Percentiles rank a stretch among this genome's conserved stretches.
These are phyloP conservation scores for Polymixis lichenea DNA, from an alignment of 2,888 invertebrate species.

Conservation along the genomic window DNA sequence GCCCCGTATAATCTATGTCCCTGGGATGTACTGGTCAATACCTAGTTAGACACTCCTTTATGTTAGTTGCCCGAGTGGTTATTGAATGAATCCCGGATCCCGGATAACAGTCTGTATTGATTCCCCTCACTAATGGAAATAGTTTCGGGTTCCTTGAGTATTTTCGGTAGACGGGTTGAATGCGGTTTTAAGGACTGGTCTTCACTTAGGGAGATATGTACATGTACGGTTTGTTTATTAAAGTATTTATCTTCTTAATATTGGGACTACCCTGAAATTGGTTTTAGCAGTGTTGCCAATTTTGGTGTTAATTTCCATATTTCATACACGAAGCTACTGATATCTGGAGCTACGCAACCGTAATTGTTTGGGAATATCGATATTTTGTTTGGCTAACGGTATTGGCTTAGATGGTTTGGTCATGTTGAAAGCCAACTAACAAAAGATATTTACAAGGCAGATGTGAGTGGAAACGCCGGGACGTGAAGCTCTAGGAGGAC, in stretches of 20 bases:
- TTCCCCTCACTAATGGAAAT: slow-evolving; percentile 71
- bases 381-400: too few species aligned
- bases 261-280: neutral
- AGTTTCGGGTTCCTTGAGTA: slow-evolving; percentile 62
- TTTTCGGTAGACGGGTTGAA: slow-evolving; percentile 28
- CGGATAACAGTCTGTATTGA: slow-evolving; percentile 68
- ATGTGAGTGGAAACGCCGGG: too few species aligned
- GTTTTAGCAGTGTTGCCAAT: neutral
- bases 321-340: too few species aligned
- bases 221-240: neutral
- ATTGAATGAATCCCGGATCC: slow-evolving; percentile 66
- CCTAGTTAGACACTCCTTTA: slow-evolving; percentile 60
- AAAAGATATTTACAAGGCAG: too few species aligned
- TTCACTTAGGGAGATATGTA: too few species aligned
- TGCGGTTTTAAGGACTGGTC: slow-evolving; percentile 34
- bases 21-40: slow-evolving; percentile 39
- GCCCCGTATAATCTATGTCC: slow-evolving; percentile 26
- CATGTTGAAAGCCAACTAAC: too few species aligned
- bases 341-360: too few species aligned
- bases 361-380: too few species aligned
- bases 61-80: slow-evolving; percentile 67
- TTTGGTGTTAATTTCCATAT: too few species aligned
- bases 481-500: too few species aligned
- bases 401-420: too few species aligned
- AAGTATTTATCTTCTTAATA: neutral